Percentiles rank a stretch among this genome's conserved stretches.
phyloP scores from a whole-genome alignment of 2,797 vertebrate species.

The Euphonia xanthogaster region DNA sequence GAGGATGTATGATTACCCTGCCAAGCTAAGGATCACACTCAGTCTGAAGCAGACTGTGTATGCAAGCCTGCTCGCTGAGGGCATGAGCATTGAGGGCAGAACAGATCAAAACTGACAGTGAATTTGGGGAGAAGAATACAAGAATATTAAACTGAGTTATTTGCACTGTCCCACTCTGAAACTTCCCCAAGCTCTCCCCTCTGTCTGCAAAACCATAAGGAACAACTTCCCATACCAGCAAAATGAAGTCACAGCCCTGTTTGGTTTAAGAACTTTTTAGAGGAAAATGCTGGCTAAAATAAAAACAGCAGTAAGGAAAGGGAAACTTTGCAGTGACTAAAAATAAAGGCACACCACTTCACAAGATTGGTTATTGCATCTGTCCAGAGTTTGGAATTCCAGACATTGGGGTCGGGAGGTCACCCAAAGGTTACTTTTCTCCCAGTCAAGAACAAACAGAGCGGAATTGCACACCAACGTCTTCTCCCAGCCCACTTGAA shows the following conservation, averaged over 20 bases:
- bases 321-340: conserved; percentile 79
- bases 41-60: not conserved
- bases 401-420: conserved; percentile 78
- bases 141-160: not conserved
- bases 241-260: conserved; percentile 5
- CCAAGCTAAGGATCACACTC: not conserved
- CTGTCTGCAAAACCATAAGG: not conserved
- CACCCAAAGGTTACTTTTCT: conserved; percentile 81
- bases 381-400: conserved; percentile 81
- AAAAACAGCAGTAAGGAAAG: conserved; percentile 73
- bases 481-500: conserved; percentile 66
- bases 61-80: not conserved
- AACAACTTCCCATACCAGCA: not conserved
- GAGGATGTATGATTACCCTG: not conserved
- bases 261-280: conserved; percentile 50
- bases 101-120: not conserved
- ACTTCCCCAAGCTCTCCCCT: not conserved
- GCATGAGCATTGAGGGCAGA: fast-evolving
- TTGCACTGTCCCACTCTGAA: not conserved
- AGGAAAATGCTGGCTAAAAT: conserved; percentile 65
- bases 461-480: conserved; percentile 64
- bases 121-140: not conserved
- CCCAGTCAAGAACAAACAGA: conserved; percentile 79
- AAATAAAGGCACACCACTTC: conserved; percentile 77
- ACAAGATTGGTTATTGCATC: conserved; percentile 73